Conservation (phyloP, 2,888 invertebrate genomes). For the Scaptomyza parva region DNA sequence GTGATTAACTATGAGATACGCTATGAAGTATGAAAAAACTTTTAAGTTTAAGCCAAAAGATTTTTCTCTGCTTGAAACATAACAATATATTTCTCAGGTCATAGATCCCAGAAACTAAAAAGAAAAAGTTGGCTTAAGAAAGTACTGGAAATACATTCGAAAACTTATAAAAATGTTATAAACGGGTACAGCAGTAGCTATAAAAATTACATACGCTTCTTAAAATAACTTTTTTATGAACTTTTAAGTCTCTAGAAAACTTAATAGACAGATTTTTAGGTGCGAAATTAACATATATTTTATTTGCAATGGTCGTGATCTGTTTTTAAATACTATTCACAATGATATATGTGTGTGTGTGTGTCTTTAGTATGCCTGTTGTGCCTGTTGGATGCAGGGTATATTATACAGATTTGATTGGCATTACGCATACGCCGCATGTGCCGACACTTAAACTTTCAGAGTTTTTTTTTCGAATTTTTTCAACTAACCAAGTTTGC, state of each 20-base stretch:
- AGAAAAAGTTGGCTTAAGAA: no score
- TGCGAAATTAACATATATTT: neutral
- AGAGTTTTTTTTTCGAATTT: slow-evolving; percentile 37
- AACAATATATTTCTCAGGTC: no score
- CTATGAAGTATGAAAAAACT: no score
- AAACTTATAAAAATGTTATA: neutral
- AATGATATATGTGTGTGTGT: no score
- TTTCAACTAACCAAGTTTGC: slow-evolving; percentile 53
- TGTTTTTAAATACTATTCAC: slow-evolving; percentile 42
- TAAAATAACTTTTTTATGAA: neutral
- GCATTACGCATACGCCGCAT: slow-evolving; percentile 72
- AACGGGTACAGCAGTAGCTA: neutral
- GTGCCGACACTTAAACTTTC: slow-evolving; percentile 71
- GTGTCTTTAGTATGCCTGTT: neutral
- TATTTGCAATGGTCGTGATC: slow-evolving; percentile 27
- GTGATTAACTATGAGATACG: slow-evolving; percentile 21
- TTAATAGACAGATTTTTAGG: neutral
- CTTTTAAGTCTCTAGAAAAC: neutral
- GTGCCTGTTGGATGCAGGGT: slow-evolving; percentile 38
- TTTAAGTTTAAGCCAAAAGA: no score
- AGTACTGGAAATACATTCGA: no score
- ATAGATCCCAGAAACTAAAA: no score
- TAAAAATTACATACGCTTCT: neutral
- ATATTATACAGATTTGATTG: slow-evolving; percentile 4
- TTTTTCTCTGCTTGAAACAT: no score